Conservation (phyloP, 2,113 vertebrate species). For the Heterotilapia buettikoferi region DNA sequence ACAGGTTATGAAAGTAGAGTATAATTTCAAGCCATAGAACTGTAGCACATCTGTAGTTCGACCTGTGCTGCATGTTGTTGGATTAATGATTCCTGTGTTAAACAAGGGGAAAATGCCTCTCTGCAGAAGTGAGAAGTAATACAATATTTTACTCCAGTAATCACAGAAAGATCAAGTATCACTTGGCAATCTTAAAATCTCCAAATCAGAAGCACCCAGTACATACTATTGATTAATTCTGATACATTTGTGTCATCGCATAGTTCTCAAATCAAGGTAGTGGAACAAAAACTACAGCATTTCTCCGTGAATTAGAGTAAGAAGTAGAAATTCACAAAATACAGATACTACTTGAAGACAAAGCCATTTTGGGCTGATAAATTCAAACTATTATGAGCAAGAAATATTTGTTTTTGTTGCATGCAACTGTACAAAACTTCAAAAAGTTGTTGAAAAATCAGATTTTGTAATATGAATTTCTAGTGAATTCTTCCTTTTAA, state of each 20-base stretch:
- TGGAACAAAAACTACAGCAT: neutral
- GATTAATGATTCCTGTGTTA: neutral
- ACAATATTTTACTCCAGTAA: neutral
- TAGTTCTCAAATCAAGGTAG: neutral
- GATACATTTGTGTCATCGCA: rapidly evolving
- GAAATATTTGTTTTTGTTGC: neutral
- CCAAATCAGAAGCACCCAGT: neutral
- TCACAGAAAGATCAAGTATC: neutral
- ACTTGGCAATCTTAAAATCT: neutral
- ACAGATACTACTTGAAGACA: neutral
- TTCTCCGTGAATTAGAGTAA: neutral
- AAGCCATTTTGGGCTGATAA: neutral
- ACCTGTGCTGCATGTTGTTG: neutral
- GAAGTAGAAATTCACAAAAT: rapidly evolving
- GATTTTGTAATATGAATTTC: neutral
- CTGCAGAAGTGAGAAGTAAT: neutral
- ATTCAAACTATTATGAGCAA: neutral
- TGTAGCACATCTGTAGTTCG: neutral
- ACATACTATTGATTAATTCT: neutral
- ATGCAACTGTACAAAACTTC: neutral
- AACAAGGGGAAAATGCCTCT: neutral
- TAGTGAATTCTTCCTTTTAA: neutral
- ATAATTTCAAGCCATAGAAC: neutral
- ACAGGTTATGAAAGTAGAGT: neutral
- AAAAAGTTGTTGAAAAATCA: neutral